Evolutionary conservation across 1,140 invertebrate genomes (phyloP).

Genomic region (Psix sp.): DNA sequence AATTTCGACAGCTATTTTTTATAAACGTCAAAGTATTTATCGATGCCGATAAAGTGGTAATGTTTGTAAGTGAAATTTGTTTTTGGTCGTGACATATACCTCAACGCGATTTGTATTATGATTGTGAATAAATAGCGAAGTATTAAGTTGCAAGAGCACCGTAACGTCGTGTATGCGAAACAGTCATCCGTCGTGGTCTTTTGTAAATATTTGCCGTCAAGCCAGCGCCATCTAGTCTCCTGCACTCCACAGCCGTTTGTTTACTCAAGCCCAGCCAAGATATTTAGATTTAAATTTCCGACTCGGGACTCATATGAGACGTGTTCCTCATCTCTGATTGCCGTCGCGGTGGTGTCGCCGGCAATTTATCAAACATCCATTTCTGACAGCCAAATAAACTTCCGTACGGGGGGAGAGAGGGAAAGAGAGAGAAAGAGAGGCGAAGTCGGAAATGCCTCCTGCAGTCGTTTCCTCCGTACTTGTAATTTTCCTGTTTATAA

Average conservation of each 20-base stretch:
- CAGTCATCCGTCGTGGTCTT: constrained; percentile 62
- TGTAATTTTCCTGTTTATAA: too few species aligned
- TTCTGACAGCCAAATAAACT: too few species aligned
- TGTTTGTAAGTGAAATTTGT: background rate
- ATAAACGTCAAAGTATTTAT: too few species aligned
- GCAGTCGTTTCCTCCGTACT: too few species aligned
- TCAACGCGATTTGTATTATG: constrained; percentile 56
- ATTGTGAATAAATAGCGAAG: constrained; percentile 64
- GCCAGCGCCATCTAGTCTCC: constrained; percentile 61
- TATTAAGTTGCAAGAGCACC: constrained; percentile 54
- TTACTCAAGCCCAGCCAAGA: constrained; percentile 65
- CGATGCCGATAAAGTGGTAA: too few species aligned
- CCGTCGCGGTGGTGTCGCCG: constrained; percentile 21
- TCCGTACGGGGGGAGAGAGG: too few species aligned
- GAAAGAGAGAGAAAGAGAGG: too few species aligned
- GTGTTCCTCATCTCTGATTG: constrained; percentile 55
- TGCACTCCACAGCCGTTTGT: constrained; percentile 59
- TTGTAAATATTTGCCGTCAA: constrained; percentile 70
- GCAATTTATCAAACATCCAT: constrained; percentile 36
- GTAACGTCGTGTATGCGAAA: constrained; percentile 55
- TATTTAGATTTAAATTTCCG: constrained; percentile 67
- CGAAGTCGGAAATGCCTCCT: too few species aligned
- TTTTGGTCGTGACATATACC: constrained; percentile 35
- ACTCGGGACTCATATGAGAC: constrained; percentile 46
- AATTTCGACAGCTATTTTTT: too few species aligned